Conservation (phyloP, 2,888 invertebrate genomes). For the Parnassius smintheus region DNA sequence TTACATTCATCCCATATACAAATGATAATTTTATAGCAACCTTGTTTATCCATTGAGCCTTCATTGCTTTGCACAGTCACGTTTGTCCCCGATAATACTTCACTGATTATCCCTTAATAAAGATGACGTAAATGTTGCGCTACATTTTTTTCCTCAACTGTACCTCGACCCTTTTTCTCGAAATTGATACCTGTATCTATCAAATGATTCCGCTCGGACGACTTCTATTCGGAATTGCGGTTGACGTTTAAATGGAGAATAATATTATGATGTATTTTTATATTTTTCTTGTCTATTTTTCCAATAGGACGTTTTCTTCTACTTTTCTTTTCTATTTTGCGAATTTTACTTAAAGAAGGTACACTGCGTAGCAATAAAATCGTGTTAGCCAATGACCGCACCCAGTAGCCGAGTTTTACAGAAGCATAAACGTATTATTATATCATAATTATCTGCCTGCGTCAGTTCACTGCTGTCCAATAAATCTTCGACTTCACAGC, state of each 20-base stretch:
- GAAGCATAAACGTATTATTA: neutral
- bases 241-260: conserved; percentile 26
- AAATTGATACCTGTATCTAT: conserved; percentile 27
- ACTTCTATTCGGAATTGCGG: conserved; percentile 23
- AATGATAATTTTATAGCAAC: neutral
- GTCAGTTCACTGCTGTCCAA: too few relatives aligned
- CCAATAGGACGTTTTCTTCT: conserved; percentile 16
- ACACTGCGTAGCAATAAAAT: neutral
- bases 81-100: conserved; percentile 10
- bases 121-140: neutral
- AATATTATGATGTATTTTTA: conserved; percentile 19
- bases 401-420: neutral
- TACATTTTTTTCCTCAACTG: conserved; percentile 15
- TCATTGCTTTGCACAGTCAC: conserved; percentile 13
- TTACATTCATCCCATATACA: too few relatives aligned
- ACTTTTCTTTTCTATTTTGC: too few relatives aligned
- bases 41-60: neutral
- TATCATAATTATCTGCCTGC: too few relatives aligned
- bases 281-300: conserved; percentile 27
- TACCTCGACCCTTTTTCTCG: conserved; percentile 13
- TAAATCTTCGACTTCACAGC: too few relatives aligned
- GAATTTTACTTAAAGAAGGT: conserved; percentile 2
- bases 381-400: neutral
- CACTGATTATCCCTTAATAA: conserved; percentile 4
- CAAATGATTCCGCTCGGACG: conserved; percentile 25